These are phyloP conservation scores for Charadrius vociferus DNA, from an alignment of 2,113 vertebrate genomes.

Conservation along the genomic window DNA sequence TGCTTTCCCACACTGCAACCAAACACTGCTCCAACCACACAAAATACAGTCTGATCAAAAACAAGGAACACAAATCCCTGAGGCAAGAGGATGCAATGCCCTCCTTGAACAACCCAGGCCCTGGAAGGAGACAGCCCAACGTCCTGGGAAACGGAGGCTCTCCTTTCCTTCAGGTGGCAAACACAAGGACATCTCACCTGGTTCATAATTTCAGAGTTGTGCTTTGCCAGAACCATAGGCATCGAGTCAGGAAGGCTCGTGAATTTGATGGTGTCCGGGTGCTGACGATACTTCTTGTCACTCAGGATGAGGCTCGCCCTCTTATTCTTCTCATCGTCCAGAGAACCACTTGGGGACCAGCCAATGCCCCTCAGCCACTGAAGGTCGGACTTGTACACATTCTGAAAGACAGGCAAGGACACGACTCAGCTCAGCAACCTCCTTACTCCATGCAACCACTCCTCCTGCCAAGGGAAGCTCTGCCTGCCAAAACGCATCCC, in stretches of 20 bases:
- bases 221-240: too few relatives aligned
- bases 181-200: slow-evolving; percentile 69
- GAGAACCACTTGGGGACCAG: too few relatives aligned
- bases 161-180: accelerated
- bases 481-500: accelerated
- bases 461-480: accelerated
- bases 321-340: too few relatives aligned
- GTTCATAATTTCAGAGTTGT: slow-evolving; percentile 81
- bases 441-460: neutral
- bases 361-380: too few relatives aligned
- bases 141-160: accelerated
- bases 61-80: neutral
- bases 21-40: neutral
- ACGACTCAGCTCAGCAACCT: neutral
- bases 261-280: too few relatives aligned
- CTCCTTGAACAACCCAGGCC: accelerated
- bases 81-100: accelerated
- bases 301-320: too few relatives aligned
- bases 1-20: accelerated
- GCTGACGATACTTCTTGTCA: too few relatives aligned
- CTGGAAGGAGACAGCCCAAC: accelerated
- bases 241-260: too few relatives aligned
- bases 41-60: accelerated
- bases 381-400: slow-evolving; percentile 81
- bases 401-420: slow-evolving; percentile 55